phyloP scores from a whole-genome alignment of 2,797 vertebrate species.

The Semotilus atromaculatus region DNA sequence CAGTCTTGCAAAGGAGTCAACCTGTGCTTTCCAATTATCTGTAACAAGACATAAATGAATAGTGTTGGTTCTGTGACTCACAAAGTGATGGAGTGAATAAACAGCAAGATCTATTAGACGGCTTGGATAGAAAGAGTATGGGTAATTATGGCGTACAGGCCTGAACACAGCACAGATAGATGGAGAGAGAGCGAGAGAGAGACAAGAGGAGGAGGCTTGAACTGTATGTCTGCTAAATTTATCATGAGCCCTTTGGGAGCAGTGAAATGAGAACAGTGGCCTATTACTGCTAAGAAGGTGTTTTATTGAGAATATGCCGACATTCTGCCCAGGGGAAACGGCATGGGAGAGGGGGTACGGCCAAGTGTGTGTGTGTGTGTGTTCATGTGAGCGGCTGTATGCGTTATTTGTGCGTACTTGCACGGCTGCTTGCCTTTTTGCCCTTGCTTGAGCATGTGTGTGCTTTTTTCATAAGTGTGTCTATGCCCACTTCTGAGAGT shows the following conservation, averaged over 20 bases:
- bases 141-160: slow-evolving; percentile 52
- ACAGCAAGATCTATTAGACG: slow-evolving; percentile 53
- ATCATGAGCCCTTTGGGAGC: slow-evolving; percentile 90
- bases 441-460: slow-evolving; percentile 36
- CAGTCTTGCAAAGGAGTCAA: slow-evolving; percentile 42
- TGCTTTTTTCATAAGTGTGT: neutral
- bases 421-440: slow-evolving; percentile 40
- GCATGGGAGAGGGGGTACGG: slow-evolving; percentile 64
- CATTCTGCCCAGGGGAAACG: slow-evolving; percentile 79
- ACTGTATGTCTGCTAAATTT: slow-evolving; percentile 89
- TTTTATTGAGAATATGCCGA: slow-evolving; percentile 90
- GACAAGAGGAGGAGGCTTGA: slow-evolving; percentile 76
- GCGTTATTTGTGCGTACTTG: slow-evolving; percentile 38
- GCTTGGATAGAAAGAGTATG: slow-evolving; percentile 51
- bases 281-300: slow-evolving; percentile 92
- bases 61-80: slow-evolving; percentile 51
- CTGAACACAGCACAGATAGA: slow-evolving; percentile 62
- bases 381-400: slow-evolving; percentile 36
- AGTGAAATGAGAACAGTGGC: slow-evolving; percentile 90
- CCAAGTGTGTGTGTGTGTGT: neutral
- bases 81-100: slow-evolving; percentile 53
- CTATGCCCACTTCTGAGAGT: slow-evolving; percentile 8
- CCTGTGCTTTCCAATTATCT: slow-evolving; percentile 51
- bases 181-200: slow-evolving; percentile 61
- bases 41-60: slow-evolving; percentile 52